Evolutionary conservation across 2,888 invertebrate genomes (phyloP).

Genomic region (Boloria selene): DNA sequence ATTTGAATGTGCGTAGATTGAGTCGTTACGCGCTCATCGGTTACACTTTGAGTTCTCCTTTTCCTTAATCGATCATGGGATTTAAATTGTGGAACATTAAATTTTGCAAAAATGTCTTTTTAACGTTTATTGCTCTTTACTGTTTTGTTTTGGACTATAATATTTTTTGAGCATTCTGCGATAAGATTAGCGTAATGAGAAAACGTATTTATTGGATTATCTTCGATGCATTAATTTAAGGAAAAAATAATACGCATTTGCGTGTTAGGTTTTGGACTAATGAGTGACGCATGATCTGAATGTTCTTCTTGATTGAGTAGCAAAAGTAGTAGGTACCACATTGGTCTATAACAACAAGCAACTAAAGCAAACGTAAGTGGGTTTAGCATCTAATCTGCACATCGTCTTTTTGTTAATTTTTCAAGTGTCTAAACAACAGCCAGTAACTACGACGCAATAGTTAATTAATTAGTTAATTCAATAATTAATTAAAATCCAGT

Average conservation of each 20-base stretch:
- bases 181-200: neutral
- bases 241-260: neutral
- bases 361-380: no score
- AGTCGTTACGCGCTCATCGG: slow-evolving; percentile 71
- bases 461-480: slow-evolving; percentile 12
- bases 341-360: no score
- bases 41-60: slow-evolving; percentile 52
- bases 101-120: slow-evolving; percentile 22
- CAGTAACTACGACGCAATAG: neutral
- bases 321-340: no score
- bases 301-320: no score
- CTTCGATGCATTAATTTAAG: neutral
- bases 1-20: slow-evolving; percentile 81
- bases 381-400: no score
- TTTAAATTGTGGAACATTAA: slow-evolving; percentile 30
- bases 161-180: neutral
- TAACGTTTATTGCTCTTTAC: neutral
- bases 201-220: neutral
- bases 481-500: slow-evolving; percentile 30
- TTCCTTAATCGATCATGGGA: slow-evolving; percentile 43
- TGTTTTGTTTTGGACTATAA: neutral
- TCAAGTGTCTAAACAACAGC: neutral
- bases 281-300: no score
- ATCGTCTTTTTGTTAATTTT: no score
- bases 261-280: no score